Conservation (phyloP, 2,113 vertebrate species). For the Proteles cristata region DNA sequence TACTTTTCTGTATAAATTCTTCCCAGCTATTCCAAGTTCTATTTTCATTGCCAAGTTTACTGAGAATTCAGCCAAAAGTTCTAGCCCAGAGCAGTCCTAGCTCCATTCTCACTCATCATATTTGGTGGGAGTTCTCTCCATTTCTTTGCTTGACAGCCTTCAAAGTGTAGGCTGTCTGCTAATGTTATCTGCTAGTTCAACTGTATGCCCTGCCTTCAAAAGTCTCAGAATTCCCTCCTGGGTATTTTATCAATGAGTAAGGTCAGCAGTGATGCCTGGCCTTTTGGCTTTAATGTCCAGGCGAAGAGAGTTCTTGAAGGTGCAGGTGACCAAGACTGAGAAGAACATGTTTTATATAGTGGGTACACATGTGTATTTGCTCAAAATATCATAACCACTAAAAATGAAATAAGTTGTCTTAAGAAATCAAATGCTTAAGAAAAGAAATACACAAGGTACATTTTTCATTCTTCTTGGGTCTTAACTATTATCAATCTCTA, state of each 20-base stretch:
- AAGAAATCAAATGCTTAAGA: neutral
- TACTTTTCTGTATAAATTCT: neutral
- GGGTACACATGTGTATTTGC: neutral
- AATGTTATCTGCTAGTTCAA: neutral
- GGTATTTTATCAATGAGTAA: neutral
- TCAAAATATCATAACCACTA: neutral
- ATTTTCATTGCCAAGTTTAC: neutral
- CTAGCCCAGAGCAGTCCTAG: neutral
- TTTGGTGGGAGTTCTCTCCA: neutral
- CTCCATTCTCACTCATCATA: neutral
- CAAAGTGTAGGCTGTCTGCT: neutral
- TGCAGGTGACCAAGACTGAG: neutral
- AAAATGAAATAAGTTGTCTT: neutral
- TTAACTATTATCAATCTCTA: neutral
- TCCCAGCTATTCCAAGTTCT: neutral
- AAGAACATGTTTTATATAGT: neutral
- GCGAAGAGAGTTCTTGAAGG: neutral
- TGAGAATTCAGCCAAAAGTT: neutral
- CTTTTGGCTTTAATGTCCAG: neutral
- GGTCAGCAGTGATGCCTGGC: neutral
- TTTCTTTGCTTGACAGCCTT: neutral
- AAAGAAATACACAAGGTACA: neutral
- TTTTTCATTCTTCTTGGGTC: neutral
- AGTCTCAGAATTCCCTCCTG: neutral
- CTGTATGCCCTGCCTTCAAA: neutral